These are phyloP conservation scores for Rhynchonycteris naso DNA, from an alignment of 2,797 vertebrate species.

Conservation along the genomic window DNA sequence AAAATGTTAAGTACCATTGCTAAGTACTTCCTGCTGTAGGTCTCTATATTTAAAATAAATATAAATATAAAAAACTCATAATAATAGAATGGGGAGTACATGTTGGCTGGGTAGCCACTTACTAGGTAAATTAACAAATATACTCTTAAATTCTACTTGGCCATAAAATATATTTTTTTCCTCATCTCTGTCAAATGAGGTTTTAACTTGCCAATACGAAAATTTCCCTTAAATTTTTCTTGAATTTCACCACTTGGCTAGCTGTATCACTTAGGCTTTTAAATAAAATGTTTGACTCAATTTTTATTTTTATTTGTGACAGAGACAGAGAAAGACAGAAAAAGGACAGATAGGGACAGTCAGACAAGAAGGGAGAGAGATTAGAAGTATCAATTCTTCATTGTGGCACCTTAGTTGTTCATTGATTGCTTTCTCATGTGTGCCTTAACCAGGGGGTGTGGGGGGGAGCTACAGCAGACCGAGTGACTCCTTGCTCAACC, in stretches of 20 bases:
- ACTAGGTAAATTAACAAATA: neutral
- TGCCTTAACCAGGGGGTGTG: too few species aligned
- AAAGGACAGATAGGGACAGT: too few species aligned
- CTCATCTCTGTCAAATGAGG: neutral
- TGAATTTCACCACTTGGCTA: neutral
- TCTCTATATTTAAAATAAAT: conserved; percentile 20
- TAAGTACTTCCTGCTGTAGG: neutral
- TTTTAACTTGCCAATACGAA: neutral
- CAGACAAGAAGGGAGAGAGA: too few species aligned
- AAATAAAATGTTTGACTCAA: neutral
- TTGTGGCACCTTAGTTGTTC: too few species aligned
- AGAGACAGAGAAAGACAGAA: too few species aligned
- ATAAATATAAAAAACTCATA: neutral
- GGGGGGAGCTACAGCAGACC: too few species aligned
- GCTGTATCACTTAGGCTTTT: neutral
- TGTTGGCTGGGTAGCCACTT: neutral
- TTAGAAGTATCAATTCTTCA: too few species aligned
- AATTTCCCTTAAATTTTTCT: neutral
- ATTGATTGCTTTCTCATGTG: too few species aligned
- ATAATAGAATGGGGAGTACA: neutral
- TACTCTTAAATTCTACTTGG: neutral
- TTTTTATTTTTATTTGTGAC: too few species aligned
- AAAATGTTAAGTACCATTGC: neutral
- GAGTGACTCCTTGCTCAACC: too few species aligned
- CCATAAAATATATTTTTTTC: neutral